phyloP scores from a whole-genome alignment of 2,888 invertebrate species.

The Arge pagana region DNA sequence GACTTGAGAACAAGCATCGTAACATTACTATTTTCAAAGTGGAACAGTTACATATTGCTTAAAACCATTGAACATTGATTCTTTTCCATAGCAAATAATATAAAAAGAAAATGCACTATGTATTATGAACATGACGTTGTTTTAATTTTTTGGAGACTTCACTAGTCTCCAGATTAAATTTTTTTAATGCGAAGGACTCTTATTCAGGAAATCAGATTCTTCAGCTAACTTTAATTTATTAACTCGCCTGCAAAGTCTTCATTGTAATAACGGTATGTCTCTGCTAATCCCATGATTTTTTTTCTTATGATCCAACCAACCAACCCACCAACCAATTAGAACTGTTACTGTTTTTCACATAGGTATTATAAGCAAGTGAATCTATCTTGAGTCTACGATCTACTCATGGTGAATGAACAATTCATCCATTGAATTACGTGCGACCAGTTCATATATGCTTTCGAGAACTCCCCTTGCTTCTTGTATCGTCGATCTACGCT shows the following conservation, averaged over 20 bases:
- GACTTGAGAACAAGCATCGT: no score
- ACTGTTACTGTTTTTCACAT: conserved; percentile 6
- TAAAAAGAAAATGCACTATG: neutral
- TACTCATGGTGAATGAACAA: conserved; percentile 5
- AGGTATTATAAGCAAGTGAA: conserved; percentile 1
- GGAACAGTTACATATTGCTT: conserved; percentile 7
- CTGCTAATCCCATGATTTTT: conserved; percentile 26
- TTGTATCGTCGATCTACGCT: conserved; percentile 3
- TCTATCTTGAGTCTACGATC: neutral
- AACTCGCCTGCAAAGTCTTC: conserved; percentile 31
- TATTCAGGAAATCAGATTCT: no score
- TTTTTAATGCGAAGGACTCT: no score
- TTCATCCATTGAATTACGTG: conserved; percentile 1
- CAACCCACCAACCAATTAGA: no score
- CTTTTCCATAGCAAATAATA: neutral
- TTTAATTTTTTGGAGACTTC: no score
- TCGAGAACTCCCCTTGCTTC: conserved; percentile 7
- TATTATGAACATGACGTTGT: no score
- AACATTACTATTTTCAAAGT: conserved; percentile 11
- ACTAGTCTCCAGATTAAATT: no score
- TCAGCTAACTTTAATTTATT: neutral
- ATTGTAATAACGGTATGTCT: conserved; percentile 29
- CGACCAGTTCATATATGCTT: conserved; percentile 7
- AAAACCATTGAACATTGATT: neutral
- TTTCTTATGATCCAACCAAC: conserved; percentile 11